Evolutionary conservation across 2,888 invertebrate species (phyloP).

Genomic region (Trisateles emortualis): DNA sequence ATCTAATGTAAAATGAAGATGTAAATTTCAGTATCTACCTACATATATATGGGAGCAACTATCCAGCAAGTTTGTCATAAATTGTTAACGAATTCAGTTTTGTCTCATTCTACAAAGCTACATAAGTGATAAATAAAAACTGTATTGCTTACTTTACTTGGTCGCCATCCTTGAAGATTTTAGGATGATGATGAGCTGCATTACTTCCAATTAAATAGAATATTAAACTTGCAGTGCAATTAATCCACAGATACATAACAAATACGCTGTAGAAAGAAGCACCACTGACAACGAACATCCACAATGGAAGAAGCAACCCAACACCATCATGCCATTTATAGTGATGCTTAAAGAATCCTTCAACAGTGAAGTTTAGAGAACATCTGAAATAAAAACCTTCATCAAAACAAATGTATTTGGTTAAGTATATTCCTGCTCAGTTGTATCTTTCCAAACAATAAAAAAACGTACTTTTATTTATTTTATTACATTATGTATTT

Average conservation of each 20-base stretch:
- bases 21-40: no score
- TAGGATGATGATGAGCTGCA: slow-evolving; percentile 93
- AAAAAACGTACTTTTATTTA: no score
- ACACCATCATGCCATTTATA: slow-evolving; percentile 70
- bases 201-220: slow-evolving; percentile 90
- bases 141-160: slow-evolving; percentile 82
- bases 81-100: no score
- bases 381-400: slow-evolving; percentile 52
- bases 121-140: not conserved
- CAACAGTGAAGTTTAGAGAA: slow-evolving; percentile 54
- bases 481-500: no score
- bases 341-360: slow-evolving; percentile 65
- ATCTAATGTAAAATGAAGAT: no score
- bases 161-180: slow-evolving; percentile 92
- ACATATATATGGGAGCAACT: no score
- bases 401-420: no score
- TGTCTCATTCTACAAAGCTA: no score
- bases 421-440: no score
- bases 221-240: slow-evolving; percentile 86
- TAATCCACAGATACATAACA: slow-evolving; percentile 86
- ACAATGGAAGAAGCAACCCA: slow-evolving; percentile 72
- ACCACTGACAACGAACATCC: slow-evolving; percentile 74
- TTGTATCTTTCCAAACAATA: no score
- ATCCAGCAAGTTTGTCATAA: no score
- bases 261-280: slow-evolving; percentile 65